Percentiles rank a stretch among this genome's conserved stretches.
phyloP scores from a whole-genome alignment of 2,113 vertebrate genomes.

The Egretta garzetta region DNA sequence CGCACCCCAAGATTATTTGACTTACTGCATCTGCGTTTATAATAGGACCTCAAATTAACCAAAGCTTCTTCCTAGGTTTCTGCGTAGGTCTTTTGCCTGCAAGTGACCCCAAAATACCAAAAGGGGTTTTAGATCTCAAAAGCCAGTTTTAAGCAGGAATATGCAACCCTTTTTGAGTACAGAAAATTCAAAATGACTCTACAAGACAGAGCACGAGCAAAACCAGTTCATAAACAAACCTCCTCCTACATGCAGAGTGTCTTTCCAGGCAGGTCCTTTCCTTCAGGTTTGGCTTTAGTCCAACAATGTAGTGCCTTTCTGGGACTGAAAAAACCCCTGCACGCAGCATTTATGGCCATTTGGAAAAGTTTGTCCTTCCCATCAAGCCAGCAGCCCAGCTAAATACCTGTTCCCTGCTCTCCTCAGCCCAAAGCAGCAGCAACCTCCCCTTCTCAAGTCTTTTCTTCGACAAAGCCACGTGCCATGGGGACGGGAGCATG shows the following conservation, averaged over 20 bases:
- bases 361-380: neutral
- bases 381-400: neutral
- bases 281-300: neutral
- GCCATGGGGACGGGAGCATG: fast-evolving
- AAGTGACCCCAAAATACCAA: neutral
- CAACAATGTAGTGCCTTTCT: constrained; percentile 7
- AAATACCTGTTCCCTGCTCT: neutral
- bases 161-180: neutral
- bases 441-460: neutral
- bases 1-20: neutral
- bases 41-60: neutral
- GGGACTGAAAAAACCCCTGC: neutral
- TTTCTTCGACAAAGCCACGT: neutral
- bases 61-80: neutral
- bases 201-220: neutral
- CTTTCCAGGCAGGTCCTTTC: constrained; percentile 4
- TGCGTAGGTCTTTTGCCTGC: neutral
- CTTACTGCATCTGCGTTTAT: neutral
- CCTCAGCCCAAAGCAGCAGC: neutral
- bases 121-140: neutral
- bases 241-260: neutral
- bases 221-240: constrained; percentile 18
- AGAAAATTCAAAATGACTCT: neutral
- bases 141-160: neutral
- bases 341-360: neutral